Base-by-base conservation (phyloP, 2,888 invertebrate genomes). In the Patella ulyssiponensis region DNA sequence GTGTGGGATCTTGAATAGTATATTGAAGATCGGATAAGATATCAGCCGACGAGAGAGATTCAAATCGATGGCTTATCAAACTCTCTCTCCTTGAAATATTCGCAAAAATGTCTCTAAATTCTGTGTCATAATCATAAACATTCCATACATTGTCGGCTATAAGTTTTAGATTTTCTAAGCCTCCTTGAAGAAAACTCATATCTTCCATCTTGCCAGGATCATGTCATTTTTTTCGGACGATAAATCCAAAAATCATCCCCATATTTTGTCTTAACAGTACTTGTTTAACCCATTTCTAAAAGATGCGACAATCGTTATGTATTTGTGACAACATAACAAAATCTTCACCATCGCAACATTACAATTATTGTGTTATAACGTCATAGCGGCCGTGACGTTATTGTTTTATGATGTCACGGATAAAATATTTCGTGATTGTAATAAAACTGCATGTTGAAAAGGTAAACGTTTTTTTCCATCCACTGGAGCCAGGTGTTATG, bases 1-100 rank as follows among this genome's bases (percentile, higher is more conserved):
- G 23, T 12, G 23, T 14, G 20, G 64, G 64, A 23, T 64, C 20
- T 20, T 64, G 20, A 11, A 64, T 14, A 23, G 4, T 64, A 5
- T 64, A 64, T 64, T 64, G 64, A 23, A 64, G 64, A 64, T 64
- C 64, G 23, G 64, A 64, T 64, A 64, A 64, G 3, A 64, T 64
- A 23, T 64, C 64, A 64, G 64, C 64, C 20, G 64, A 12, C 11
- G 64, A 23, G 14, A 23, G 20, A 3, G 64, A 64, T 12, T 12
- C 23, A 64, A 64, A 64, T 20, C 64, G 20, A 15, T 64, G 20
- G 23, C 64, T 64, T 20, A 64, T 12, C 23, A 64, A 64, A 64
- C 64, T 64, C 64, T 64, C 64, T 64, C 20, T 64, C 23, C 64
- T 11, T 20, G 64, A 64, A 3, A 64, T 64, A 64, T 64, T 64